These are phyloP conservation scores for Rana temporaria DNA, from an alignment of 2,113 vertebrate species.

Conservation along the genomic window DNA sequence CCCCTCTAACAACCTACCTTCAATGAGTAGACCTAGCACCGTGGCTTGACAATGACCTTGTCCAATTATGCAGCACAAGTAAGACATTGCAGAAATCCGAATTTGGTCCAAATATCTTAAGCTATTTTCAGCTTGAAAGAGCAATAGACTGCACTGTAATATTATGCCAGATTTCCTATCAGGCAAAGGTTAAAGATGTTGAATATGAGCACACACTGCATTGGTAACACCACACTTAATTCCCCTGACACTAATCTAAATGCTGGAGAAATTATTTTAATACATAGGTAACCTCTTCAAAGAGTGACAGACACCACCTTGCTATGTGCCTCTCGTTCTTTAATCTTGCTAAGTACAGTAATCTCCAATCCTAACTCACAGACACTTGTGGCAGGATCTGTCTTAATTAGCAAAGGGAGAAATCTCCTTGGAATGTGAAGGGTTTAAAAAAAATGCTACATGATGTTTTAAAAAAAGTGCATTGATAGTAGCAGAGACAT, in stretches of 20 bases:
- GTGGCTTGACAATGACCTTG: no score
- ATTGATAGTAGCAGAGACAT: no score
- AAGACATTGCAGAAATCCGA: no score
- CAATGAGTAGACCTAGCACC: no score
- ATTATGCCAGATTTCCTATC: conserved; percentile 25
- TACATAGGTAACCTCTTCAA: conserved; percentile 67
- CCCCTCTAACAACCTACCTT: no score
- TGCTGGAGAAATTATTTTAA: conserved; percentile 67
- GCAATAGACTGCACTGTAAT: conserved; percentile 1
- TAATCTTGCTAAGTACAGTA: conserved; percentile 75
- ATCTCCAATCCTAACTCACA: conserved; percentile 74
- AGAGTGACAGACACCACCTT: conserved; percentile 65
- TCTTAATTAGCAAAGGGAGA: conserved; percentile 62
- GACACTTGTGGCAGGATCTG: conserved; percentile 68
- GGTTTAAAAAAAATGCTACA: conserved; percentile 47
- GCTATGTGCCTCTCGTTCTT: conserved; percentile 68
- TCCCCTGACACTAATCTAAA: conserved; percentile 65
- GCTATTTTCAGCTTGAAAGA: conserved; percentile 35
- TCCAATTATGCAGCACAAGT: background rate
- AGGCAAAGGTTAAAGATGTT: conserved; percentile 58
- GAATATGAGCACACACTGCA: conserved; percentile 54
- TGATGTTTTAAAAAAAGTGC: no score
- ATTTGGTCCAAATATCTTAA: background rate
- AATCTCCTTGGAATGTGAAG: conserved; percentile 58
- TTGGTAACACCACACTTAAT: conserved; percentile 59